Conservation (phyloP, 2,113 vertebrate genomes). For the Poecilia latipinna region DNA sequence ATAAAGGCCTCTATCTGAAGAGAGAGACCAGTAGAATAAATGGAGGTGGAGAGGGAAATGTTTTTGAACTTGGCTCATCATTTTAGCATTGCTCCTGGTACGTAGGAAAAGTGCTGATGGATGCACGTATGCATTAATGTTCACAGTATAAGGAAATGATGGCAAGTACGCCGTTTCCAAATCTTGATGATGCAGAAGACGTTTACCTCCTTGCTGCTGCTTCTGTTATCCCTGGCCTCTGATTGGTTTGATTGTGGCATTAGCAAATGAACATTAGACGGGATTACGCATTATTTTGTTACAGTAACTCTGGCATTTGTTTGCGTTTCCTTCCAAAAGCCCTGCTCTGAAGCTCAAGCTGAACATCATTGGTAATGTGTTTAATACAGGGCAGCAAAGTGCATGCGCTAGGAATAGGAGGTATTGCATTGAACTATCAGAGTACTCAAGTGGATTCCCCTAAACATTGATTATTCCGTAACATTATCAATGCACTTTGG, state of each 20-base stretch:
- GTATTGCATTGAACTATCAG: not conserved
- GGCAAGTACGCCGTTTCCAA: slow-evolving; percentile 7
- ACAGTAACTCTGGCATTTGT: not conserved
- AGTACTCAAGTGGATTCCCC: slow-evolving; percentile 19
- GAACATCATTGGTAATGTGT: slow-evolving; percentile 7
- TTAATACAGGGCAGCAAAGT: not conserved
- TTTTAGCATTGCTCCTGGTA: slow-evolving; percentile 44
- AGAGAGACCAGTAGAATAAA: slow-evolving; percentile 13
- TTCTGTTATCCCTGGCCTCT: not conserved
- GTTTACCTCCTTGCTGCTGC: not conserved
- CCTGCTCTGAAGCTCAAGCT: not conserved
- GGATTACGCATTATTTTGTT: no score
- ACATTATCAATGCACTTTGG: slow-evolving; percentile 40
- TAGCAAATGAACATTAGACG: slow-evolving; percentile 7
- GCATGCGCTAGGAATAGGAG: not conserved
- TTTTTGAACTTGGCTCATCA: slow-evolving; percentile 58
- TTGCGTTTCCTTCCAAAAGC: not conserved
- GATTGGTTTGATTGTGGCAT: slow-evolving; percentile 6
- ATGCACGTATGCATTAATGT: slow-evolving; percentile 64
- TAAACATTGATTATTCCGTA: slow-evolving; percentile 42
- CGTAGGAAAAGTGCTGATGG: slow-evolving; percentile 60
- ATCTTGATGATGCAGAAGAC: slow-evolving; percentile 47
- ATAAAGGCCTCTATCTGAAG: slow-evolving; percentile 45
- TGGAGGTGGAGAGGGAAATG: not conserved
- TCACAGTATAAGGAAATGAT: slow-evolving; percentile 58